Evolutionary conservation across 2,113 vertebrate genomes (phyloP).

Genomic region (Neodontobutis hainanensis): DNA sequence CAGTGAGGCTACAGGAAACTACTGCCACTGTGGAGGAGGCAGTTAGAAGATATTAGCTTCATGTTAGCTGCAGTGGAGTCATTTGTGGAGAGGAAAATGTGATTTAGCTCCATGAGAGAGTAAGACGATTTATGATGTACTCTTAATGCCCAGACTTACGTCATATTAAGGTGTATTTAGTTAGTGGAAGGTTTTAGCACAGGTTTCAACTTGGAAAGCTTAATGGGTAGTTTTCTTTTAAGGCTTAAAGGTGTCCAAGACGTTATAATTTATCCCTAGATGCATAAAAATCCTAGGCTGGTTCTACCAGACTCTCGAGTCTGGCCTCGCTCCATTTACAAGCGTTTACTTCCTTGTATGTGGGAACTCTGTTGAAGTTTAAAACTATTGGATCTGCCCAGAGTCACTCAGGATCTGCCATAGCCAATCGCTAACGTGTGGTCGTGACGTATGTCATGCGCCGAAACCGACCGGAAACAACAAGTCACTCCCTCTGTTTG

Average conservation of each 20-base stretch:
- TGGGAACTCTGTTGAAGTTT: too few relatives aligned
- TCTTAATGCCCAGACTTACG: conserved; percentile 9
- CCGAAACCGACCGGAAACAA: too few relatives aligned
- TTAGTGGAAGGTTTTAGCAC: conserved; percentile 17
- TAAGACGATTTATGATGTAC: conserved; percentile 6
- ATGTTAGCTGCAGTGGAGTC: conserved; percentile 16
- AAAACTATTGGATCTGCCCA: too few relatives aligned
- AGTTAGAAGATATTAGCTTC: conserved; percentile 24
- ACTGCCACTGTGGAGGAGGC: background rate
- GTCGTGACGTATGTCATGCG: too few relatives aligned
- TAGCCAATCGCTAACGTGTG: too few relatives aligned
- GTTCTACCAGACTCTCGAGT: too few relatives aligned
- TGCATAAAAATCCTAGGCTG: too few relatives aligned
- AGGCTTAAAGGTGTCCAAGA: conserved; percentile 9
- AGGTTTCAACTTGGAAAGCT: conserved; percentile 15
- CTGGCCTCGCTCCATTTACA: too few relatives aligned
- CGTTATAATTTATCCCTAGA: background rate
- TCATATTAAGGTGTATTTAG: conserved; percentile 27
- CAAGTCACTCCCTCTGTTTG: too few relatives aligned
- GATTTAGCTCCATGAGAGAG: conserved; percentile 18
- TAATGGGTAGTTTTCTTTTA: background rate
- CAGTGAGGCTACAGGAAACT: conserved; percentile 12
- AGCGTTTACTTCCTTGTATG: too few relatives aligned
- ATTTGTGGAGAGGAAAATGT: conserved; percentile 27
- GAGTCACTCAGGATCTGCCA: too few relatives aligned